phyloP scores from a whole-genome alignment of 2,113 vertebrate genomes.

The Microtus richardsoni region DNA sequence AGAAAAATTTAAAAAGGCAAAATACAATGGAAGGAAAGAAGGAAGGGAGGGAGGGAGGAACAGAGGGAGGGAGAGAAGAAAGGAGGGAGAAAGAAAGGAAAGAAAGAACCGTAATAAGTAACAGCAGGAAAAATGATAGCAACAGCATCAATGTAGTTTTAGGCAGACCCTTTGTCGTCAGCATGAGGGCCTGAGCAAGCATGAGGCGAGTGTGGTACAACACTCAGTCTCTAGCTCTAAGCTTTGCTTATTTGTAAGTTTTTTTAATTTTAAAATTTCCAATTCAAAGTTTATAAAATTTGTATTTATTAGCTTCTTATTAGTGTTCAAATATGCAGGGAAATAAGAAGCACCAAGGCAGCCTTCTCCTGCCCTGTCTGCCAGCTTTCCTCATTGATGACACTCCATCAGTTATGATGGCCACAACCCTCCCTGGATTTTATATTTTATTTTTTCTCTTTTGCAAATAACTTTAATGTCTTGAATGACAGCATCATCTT shows the following conservation, averaged over 20 bases:
- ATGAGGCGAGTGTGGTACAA: background rate
- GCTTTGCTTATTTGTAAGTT: slow-evolving; percentile 9
- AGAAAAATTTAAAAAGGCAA: background rate
- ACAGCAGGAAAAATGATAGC: background rate
- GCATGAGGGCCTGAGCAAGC: background rate
- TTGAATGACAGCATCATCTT: background rate
- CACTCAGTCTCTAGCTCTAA: background rate
- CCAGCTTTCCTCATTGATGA: background rate
- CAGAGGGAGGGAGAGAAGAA: too few relatives aligned
- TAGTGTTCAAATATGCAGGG: background rate
- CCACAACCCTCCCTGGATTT: background rate
- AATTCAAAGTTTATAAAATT: background rate
- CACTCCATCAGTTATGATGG: background rate
- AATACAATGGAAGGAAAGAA: background rate
- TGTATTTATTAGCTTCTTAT: background rate
- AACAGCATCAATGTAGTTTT: background rate
- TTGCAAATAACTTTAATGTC: background rate
- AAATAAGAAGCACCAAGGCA: background rate
- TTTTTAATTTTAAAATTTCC: background rate
- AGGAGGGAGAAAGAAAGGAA: background rate
- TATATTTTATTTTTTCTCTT: background rate
- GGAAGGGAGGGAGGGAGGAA: too few relatives aligned
- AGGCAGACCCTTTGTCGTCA: background rate
- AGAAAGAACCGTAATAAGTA: background rate
- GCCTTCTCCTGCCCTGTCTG: too few relatives aligned